Evolutionary conservation across 2,888 invertebrate species (phyloP).

Genomic region (Drosophila eohydei): DNA sequence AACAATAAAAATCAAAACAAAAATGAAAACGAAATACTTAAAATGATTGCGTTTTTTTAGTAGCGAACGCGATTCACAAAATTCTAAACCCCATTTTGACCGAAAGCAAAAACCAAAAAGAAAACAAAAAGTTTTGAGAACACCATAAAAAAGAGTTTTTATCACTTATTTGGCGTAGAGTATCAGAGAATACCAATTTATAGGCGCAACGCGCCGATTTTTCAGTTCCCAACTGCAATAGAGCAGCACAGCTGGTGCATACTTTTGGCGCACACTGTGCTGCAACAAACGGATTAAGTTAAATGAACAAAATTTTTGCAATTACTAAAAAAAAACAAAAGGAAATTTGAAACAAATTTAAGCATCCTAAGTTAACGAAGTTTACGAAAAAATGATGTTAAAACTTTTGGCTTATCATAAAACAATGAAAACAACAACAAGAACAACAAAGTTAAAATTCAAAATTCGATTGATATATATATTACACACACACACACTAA

Average conservation of each 20-base stretch:
- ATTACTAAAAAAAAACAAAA: constrained; percentile 39
- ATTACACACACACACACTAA: constrained; percentile 45
- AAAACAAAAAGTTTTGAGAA: constrained; percentile 55
- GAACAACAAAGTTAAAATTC: constrained; percentile 59
- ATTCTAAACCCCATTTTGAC: constrained; percentile 59
- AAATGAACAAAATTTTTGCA: constrained; percentile 51
- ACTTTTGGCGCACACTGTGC: constrained; percentile 67
- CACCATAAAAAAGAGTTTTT: constrained; percentile 72
- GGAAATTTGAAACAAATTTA: constrained; percentile 41
- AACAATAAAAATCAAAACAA: constrained; percentile 44
- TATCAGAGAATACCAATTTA: constrained; percentile 49
- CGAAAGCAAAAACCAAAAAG: constrained; percentile 35
- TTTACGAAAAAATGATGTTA: constrained; percentile 50
- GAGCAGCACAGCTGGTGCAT: constrained; percentile 67
- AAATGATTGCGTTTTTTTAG: constrained; percentile 84
- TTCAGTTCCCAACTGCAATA: constrained; percentile 77
- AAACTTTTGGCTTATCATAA: constrained; percentile 74
- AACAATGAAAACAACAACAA: constrained; percentile 37
- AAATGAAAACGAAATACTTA: constrained; percentile 52
- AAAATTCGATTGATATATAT: constrained; percentile 82
- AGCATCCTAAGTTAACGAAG: constrained; percentile 77
- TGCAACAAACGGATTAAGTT: constrained; percentile 61
- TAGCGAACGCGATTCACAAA: constrained; percentile 83
- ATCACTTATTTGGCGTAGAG: constrained; percentile 82
- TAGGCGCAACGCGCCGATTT: constrained; percentile 35